Base-by-base conservation (phyloP, 1,140 invertebrate genomes). In the Conus ventricosus region DNA sequence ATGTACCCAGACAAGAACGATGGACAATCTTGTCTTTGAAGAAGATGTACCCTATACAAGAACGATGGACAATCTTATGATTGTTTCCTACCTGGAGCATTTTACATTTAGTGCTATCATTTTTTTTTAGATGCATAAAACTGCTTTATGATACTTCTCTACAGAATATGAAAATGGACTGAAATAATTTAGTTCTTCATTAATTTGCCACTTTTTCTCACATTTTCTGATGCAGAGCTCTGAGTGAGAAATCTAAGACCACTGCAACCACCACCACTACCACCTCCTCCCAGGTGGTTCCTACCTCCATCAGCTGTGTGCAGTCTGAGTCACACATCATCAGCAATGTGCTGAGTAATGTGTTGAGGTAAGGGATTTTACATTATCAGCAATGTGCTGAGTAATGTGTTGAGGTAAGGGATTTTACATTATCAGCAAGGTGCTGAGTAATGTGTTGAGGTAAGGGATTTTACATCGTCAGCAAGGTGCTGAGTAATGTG, bases 291-390 rank as follows among this genome's bases (percentile, higher is more conserved):
- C 88, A 87, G 20, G 39, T 87, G 39, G 55, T 76, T 6, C 87
- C 90, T 7, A 83, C 78, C 0, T 83, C 75, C 13, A 88, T 94
- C 23, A 75, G 84, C 23, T 94, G 94, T 88, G 87, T 76, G 53
- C 83, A 89, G 60, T 88, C 91, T 5, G 94, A 94, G 90, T 91
- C 92, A 17, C 91, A 93, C 63, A 88, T 94, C 25, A 86, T 94
- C 13, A 88, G 91, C 25, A 92, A 91, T 80, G 92, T 93, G 6
- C 90, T 94, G 25, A 88, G 91, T 51, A 94, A 93, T 88, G 90
- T 93, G 20, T 87, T 94, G 15, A 92, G 93, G 93, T 94, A 88
- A 63, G 53, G 55, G 13, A 55, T 17, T 51, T 83, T 7, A 78
- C 4, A 51, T 51, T 4, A 75, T 75, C 71, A 75, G 71, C 71